Conservation (phyloP, 2,888 invertebrate species). For the Caenorhabditis plicata region DNA sequence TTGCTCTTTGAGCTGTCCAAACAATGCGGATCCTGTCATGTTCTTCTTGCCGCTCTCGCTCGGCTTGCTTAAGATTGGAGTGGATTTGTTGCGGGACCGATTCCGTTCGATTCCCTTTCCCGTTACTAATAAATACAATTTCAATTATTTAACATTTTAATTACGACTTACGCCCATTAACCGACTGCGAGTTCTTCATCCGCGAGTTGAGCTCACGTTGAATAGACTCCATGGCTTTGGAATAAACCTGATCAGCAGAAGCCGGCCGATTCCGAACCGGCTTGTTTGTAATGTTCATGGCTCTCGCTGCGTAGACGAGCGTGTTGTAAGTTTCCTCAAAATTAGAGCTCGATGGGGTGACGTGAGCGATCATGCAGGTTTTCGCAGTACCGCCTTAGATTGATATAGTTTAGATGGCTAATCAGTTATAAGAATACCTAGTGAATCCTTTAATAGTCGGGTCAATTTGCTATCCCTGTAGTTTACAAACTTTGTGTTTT, state of each 20-base stretch:
- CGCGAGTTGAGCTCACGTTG: constrained; percentile 43
- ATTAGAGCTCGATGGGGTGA: constrained; percentile 80
- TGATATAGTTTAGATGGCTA: constrained; percentile 6
- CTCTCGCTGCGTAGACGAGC: constrained; percentile 87
- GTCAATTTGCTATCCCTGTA: constrained; percentile 93
- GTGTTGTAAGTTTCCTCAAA: constrained; percentile 92
- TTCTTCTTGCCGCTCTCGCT: neutral
- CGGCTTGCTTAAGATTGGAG: too few species aligned
- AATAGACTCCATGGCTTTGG: constrained; percentile 52
- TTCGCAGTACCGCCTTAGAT: constrained; percentile 85
- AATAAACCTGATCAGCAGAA: constrained; percentile 58
- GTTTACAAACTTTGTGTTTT: constrained; percentile 77
- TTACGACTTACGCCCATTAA: constrained; percentile 44
- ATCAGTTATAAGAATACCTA: constrained; percentile 56
- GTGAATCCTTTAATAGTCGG: constrained; percentile 74
- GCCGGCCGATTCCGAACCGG: constrained; percentile 68
- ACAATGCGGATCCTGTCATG: constrained; percentile 23
- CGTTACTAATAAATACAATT: too few species aligned
- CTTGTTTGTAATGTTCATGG: constrained; percentile 87
- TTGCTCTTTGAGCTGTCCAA: constrained; percentile 56
- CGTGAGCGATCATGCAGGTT: constrained; percentile 95
- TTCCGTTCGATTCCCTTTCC: too few species aligned
- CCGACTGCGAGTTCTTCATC: constrained; percentile 50
- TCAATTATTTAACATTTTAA: too few species aligned
- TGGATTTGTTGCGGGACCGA: too few species aligned